phyloP scores from a whole-genome alignment of 2,888 invertebrate species.

The Dinocampus coccinellae region DNA sequence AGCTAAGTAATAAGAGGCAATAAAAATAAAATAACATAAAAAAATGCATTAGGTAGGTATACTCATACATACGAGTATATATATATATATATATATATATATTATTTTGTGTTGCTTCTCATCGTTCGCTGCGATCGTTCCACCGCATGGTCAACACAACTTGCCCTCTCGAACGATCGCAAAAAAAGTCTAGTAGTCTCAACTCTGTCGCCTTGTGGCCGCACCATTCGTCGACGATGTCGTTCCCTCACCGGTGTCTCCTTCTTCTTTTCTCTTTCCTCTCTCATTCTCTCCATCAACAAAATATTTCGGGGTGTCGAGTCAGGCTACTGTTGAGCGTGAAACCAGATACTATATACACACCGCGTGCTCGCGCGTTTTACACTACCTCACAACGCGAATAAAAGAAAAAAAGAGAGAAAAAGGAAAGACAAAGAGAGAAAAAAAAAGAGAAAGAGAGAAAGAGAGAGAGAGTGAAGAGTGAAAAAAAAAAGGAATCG shows the following conservation, averaged over 20 bases:
- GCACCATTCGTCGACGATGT: background rate
- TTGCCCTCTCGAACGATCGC: background rate
- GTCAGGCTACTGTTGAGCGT: constrained; percentile 34
- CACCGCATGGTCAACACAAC: background rate
- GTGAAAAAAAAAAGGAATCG: background rate
- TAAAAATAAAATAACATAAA: background rate
- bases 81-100: background rate
- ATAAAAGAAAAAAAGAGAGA: background rate
- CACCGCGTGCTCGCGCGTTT: constrained; percentile 10
- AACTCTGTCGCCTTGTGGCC: background rate
- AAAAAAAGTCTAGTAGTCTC: constrained; percentile 9
- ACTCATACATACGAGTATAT: background rate
- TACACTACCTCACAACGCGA: constrained; percentile 11
- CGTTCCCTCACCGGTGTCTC: background rate
- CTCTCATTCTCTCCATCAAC: background rate
- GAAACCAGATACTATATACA: constrained; percentile 34
- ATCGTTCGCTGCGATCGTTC: constrained; percentile 1
- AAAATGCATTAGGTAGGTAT: constrained; percentile 9
- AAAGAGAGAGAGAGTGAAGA: too few species aligned
- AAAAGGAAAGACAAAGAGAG: too few species aligned
- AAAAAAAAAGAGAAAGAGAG: too few species aligned
- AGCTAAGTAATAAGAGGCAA: background rate
- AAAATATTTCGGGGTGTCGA: constrained; percentile 36
- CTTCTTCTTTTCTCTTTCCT: background rate
- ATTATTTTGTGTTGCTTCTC: background rate